phyloP scores from a whole-genome alignment of 2,797 vertebrate species.

The Pseudomugil tenellus region DNA sequence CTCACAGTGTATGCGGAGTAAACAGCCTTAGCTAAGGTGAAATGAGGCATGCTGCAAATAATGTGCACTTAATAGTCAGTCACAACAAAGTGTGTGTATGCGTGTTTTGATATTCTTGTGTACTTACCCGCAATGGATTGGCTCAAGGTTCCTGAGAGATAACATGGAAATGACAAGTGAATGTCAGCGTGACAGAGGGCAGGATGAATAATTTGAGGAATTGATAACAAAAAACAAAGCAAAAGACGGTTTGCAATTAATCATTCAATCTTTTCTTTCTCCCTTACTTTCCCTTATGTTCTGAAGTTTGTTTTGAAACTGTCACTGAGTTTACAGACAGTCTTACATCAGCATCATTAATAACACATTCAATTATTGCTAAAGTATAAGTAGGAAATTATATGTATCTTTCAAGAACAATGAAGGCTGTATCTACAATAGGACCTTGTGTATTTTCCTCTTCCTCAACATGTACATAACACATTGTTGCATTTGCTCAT shows the following conservation, averaged over 20 bases:
- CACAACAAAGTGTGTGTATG: slow-evolving; percentile 18
- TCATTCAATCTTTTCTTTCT: slow-evolving; percentile 1
- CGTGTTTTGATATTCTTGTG: slow-evolving; percentile 2
- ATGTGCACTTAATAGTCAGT: slow-evolving; percentile 59
- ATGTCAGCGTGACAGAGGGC: slow-evolving; percentile 14
- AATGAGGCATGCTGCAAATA: slow-evolving; percentile 67
- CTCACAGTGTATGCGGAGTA: slow-evolving; percentile 57
- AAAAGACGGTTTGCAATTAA: slow-evolving; percentile 3
- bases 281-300: neutral
- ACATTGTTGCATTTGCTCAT: neutral
- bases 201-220: slow-evolving; percentile 3
- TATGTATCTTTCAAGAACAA: slow-evolving; percentile 35
- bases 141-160: slow-evolving; percentile 43
- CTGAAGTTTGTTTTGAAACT: slow-evolving; percentile 9
- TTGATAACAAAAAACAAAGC: slow-evolving; percentile 5
- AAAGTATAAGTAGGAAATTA: slow-evolving; percentile 46
- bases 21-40: slow-evolving; percentile 65
- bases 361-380: slow-evolving; percentile 13
- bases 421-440: slow-evolving; percentile 25
- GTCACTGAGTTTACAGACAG: slow-evolving; percentile 29
- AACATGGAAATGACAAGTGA: slow-evolving; percentile 34
- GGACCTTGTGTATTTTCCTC: neutral
- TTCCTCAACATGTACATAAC: neutral
- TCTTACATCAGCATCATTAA: neutral
- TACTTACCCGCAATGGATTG: slow-evolving; percentile 13